These are phyloP conservation scores for Laterallus jamaicensis DNA, from an alignment of 2,113 vertebrate species.

Conservation along the genomic window DNA sequence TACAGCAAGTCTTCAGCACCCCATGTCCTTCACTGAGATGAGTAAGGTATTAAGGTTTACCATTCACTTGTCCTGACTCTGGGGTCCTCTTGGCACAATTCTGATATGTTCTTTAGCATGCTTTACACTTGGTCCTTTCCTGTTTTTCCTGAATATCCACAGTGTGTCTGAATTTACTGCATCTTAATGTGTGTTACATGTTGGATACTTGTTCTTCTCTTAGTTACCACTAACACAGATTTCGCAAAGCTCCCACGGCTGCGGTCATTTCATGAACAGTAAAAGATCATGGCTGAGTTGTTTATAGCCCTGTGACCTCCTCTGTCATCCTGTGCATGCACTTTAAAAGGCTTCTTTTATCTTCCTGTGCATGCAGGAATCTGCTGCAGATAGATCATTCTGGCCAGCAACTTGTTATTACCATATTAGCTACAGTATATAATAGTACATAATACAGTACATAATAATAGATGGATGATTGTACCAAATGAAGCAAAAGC, in stretches of 20 bases:
- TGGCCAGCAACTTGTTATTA: background rate
- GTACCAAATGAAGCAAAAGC: background rate
- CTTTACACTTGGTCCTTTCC: background rate
- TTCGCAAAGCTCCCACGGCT: background rate
- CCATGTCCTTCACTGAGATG: background rate
- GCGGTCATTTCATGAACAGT: background rate
- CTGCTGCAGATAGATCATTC: background rate
- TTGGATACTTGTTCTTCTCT: background rate
- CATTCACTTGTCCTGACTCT: background rate
- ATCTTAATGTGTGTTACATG: too few relatives aligned
- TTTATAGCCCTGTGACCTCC: background rate
- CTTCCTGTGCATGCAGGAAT: background rate
- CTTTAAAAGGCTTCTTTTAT: background rate
- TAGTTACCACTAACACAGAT: background rate
- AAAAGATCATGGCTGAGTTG: background rate
- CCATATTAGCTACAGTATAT: background rate
- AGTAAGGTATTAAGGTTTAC: background rate
- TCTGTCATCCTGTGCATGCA: background rate
- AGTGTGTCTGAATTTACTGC: background rate
- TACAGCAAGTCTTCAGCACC: background rate
- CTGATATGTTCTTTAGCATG: background rate
- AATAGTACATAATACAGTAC: too few relatives aligned
- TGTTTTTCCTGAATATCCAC: background rate
- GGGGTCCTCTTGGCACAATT: background rate
- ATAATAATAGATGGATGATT: background rate